Conservation (phyloP, 2,797 vertebrate species). For the Podargus strigoides region DNA sequence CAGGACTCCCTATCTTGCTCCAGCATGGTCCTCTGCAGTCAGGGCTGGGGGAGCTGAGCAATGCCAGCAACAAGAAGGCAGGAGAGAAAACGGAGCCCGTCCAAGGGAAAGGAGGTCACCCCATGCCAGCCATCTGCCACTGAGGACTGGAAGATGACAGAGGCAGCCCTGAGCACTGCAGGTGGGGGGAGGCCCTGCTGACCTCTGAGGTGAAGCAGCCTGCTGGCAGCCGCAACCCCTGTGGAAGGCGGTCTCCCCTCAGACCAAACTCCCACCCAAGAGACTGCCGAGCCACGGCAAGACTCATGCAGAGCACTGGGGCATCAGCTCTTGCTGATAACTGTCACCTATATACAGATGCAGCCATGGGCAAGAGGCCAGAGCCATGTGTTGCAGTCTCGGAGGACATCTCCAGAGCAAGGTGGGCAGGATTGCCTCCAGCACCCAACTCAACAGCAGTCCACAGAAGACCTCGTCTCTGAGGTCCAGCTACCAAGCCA, state of each 20-base stretch:
- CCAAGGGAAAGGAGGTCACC: not conserved
- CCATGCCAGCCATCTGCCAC: not conserved
- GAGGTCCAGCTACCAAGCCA: not conserved
- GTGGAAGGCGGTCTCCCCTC: not conserved
- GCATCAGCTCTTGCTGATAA: not conserved
- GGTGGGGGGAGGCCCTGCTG: not conserved
- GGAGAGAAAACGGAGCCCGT: not conserved
- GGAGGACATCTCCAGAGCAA: not conserved
- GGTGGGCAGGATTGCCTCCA: not conserved
- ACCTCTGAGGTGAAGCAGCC: not conserved
- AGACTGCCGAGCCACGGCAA: not conserved
- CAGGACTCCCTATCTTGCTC: not conserved
- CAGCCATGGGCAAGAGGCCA: not conserved
- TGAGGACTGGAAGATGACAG: accelerated
- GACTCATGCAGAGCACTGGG: not conserved
- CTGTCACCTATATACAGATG: not conserved
- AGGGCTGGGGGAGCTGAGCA: not conserved
- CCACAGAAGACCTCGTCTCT: not conserved
- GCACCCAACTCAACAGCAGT: not conserved
- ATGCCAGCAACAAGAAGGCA: not conserved
- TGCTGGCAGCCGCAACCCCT: not conserved
- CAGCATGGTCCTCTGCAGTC: not conserved
- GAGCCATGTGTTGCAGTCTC: not conserved
- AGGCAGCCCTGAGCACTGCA: not conserved
- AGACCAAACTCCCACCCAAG: not conserved